Conservation (phyloP, 1,140 invertebrate species). For the Acromyrmex charruanus region DNA sequence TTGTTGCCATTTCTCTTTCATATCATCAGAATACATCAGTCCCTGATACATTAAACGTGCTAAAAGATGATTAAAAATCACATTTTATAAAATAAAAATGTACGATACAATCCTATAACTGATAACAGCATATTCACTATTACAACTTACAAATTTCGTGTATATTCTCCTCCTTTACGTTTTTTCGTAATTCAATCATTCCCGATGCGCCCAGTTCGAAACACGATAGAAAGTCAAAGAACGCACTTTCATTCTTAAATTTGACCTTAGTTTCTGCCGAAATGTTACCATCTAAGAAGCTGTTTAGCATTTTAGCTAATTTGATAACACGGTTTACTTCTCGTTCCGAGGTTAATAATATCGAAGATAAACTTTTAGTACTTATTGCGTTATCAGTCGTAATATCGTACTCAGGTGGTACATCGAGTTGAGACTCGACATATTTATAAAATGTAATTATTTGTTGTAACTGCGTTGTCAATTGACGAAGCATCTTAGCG, state of each 20-base stretch:
- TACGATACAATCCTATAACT: too few species aligned
- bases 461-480: conserved; percentile 80
- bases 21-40: conserved; percentile 87
- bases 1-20: conserved; percentile 85
- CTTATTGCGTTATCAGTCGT: conserved; percentile 69
- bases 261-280: conserved; percentile 80
- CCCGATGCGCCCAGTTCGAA: conserved; percentile 87
- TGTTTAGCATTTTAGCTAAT: conserved; percentile 77
- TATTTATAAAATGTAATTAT: conserved; percentile 85
- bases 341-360: conserved; percentile 79
- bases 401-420: conserved; percentile 81
- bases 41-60: conserved; percentile 89
- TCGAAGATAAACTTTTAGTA: conserved; percentile 73
- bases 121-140: background rate
- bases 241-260: conserved; percentile 81
- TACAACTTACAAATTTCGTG: conserved; percentile 81
- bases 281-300: conserved; percentile 67
- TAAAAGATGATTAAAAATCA: conserved; percentile 70
- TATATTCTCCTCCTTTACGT: conserved; percentile 78
- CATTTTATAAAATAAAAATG: background rate
- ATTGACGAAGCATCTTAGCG: conserved; percentile 78
- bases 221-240: conserved; percentile 86
- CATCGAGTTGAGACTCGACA: conserved; percentile 78
- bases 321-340: conserved; percentile 81
- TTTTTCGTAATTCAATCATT: conserved; percentile 79